Evolutionary conservation across 2,113 vertebrate genomes (phyloP), one percentile per base, ranked within the genome.

Genomic region (Ophiodon elongatus): DNA sequence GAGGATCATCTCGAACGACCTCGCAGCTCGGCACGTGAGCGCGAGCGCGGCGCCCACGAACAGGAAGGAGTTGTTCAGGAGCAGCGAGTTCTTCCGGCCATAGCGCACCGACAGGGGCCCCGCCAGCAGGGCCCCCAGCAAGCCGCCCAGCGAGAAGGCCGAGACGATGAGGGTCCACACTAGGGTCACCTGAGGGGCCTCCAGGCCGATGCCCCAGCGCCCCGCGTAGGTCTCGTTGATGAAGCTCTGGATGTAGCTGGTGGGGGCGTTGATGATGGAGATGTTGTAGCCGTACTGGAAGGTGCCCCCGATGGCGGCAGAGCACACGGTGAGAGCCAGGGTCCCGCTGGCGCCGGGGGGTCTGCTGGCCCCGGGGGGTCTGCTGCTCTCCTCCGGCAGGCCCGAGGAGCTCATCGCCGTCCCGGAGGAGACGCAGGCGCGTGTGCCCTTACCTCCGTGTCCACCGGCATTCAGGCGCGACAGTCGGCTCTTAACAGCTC

Each of bases 211-310:
- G 0, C 95, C 97, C 6, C 93, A 95, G 5, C 96, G 95, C n/a
- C 92, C 89, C 87, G 66, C 3, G 93, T 97, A 97, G 0, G 97
- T 97, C 1, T 95, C 88, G 37, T 98, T 98, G 78, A 96, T 96
- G 89, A 99, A 98, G 0, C 0, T 64, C 89, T 98, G 97, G 89
- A 98, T 96, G 84, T 96, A 93, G 92, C 59, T 85, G 54, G 96
- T 96, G 0, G 97, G 97, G 57, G 97, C 95, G 23, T 97, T 98
- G 93, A 98, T 96, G 88, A 98, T 96, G 13, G 97, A 96, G 73
- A 98, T 94, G 87, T 97, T 99, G 94, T 98, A 98, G 41, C 98
- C 97, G 0, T 97, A 99, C 6, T 98, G 97, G 90, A 99, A 97
- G 23, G 97, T 98, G 19, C 97, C 97, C 54, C 98, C 97, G 43